Evolutionary conservation across 2,113 vertebrate species (phyloP).

Genomic region (Puffinus mauretanicus): DNA sequence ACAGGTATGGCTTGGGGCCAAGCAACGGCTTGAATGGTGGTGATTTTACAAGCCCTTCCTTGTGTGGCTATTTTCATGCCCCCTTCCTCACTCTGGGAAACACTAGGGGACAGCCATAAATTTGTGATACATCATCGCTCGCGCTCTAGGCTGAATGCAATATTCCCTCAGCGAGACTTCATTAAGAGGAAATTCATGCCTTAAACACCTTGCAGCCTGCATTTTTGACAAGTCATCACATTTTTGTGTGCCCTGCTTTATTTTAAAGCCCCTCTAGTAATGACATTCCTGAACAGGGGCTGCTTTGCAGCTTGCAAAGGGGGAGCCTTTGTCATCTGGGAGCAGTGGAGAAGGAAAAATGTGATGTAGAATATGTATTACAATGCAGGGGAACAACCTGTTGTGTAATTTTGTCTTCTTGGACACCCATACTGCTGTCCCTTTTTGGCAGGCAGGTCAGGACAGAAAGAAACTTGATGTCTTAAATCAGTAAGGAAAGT

Average conservation of each 20-base stretch:
- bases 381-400: neutral
- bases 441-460: neutral
- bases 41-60: slow-evolving; percentile 13
- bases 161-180: slow-evolving; percentile 47
- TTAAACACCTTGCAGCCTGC: slow-evolving; percentile 64
- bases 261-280: slow-evolving; percentile 38
- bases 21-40: neutral
- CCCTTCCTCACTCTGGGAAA: slow-evolving; percentile 27
- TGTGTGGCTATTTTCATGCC: slow-evolving; percentile 8
- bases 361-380: neutral
- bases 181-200: slow-evolving; percentile 65
- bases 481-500: neutral
- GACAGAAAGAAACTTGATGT: fast-evolving
- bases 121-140: slow-evolving; percentile 36
- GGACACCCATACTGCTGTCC: neutral
- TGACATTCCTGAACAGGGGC: slow-evolving; percentile 17
- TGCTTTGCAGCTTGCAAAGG: neutral
- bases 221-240: slow-evolving; percentile 53
- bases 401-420: neutral
- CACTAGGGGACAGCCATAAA: slow-evolving; percentile 44
- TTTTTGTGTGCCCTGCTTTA: slow-evolving; percentile 60
- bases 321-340: neutral
- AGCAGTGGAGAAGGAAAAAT: neutral
- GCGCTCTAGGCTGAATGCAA: neutral
- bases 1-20: neutral